Percentiles rank a stretch among this genome's conserved stretches.
phyloP scores from a whole-genome alignment of 1,140 invertebrate genomes.

The Neodiprion fabricii region DNA sequence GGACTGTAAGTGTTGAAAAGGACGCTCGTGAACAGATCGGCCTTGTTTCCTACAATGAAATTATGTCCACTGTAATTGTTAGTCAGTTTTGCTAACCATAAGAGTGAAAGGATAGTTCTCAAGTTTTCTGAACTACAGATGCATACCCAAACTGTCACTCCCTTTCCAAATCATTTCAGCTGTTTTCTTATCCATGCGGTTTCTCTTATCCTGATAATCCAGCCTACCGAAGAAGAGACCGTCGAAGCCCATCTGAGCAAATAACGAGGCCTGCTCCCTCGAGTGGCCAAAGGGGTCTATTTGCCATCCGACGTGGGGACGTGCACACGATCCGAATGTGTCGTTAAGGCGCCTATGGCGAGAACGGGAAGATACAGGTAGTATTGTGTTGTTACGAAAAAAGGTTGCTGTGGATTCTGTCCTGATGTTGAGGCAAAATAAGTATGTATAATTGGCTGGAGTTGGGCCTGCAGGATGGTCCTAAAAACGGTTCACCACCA shows the following conservation, averaged over 20 bases:
- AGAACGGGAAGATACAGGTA: background rate
- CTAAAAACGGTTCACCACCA: too few species aligned
- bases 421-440: too few species aligned
- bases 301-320: conserved; percentile 88
- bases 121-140: background rate
- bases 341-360: conserved; percentile 71
- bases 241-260: conserved; percentile 85
- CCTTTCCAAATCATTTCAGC: conserved; percentile 89
- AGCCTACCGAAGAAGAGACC: conserved; percentile 88
- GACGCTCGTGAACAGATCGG: conserved; percentile 74
- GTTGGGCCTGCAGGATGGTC: too few species aligned
- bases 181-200: conserved; percentile 67
- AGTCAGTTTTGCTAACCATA: background rate
- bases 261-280: conserved; percentile 84
- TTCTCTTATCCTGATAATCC: conserved; percentile 84
- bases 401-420: too few species aligned
- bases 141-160: conserved; percentile 70
- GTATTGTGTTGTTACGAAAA: too few species aligned
- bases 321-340: conserved; percentile 82
- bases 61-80: background rate
- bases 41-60: conserved; percentile 58
- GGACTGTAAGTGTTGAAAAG: conserved; percentile 82
- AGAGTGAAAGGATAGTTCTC: conserved; percentile 16
- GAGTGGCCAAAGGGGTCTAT: conserved; percentile 95
- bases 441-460: too few species aligned